phyloP scores from a whole-genome alignment of 1,140 invertebrate species.

The Drosophila persimilis region DNA sequence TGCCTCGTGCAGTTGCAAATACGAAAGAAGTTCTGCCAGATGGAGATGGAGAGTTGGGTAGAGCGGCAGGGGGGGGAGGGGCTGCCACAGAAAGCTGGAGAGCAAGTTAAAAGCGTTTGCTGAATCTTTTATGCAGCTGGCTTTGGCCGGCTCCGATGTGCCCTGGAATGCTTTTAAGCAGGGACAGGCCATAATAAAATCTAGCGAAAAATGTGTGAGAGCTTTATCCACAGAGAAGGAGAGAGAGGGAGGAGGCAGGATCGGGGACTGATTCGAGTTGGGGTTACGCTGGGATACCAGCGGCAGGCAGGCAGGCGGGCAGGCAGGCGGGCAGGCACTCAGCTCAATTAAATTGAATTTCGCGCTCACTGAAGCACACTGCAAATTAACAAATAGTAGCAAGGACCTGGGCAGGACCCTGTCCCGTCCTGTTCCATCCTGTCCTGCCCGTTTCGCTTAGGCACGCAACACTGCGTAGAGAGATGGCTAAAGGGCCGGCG shows the following conservation, averaged over 20 bases:
- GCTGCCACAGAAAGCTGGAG: slow-evolving; percentile 48
- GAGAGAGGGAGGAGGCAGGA: background rate
- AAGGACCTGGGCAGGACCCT: slow-evolving; percentile 44
- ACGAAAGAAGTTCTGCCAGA: slow-evolving; percentile 5
- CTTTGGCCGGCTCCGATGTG: slow-evolving; percentile 25
- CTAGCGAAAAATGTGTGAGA: slow-evolving; percentile 76
- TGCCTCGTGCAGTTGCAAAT: slow-evolving; percentile 25
- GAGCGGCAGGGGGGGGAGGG: background rate
- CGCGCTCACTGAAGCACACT: slow-evolving; percentile 80
- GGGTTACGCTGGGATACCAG: too few species aligned
- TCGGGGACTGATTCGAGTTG: too few species aligned
- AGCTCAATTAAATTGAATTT: slow-evolving; percentile 82
- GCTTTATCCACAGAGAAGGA: slow-evolving; percentile 23
- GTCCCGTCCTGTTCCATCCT: slow-evolving; percentile 12
- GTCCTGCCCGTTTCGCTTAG: slow-evolving; percentile 73
- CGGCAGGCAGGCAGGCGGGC: background rate
- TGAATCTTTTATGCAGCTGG: slow-evolving; percentile 78
- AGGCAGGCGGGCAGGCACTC: slow-evolving; percentile 58
- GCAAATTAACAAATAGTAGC: slow-evolving; percentile 76
- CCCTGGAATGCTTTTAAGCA: slow-evolving; percentile 72
- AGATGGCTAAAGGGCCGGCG: slow-evolving; percentile 22
- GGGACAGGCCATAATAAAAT: slow-evolving; percentile 75
- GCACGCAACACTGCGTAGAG: slow-evolving; percentile 73
- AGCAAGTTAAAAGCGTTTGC: slow-evolving; percentile 78
- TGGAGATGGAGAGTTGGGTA: background rate